Conservation (phyloP, 1,140 invertebrate species). For the Eciton burchellii region DNA sequence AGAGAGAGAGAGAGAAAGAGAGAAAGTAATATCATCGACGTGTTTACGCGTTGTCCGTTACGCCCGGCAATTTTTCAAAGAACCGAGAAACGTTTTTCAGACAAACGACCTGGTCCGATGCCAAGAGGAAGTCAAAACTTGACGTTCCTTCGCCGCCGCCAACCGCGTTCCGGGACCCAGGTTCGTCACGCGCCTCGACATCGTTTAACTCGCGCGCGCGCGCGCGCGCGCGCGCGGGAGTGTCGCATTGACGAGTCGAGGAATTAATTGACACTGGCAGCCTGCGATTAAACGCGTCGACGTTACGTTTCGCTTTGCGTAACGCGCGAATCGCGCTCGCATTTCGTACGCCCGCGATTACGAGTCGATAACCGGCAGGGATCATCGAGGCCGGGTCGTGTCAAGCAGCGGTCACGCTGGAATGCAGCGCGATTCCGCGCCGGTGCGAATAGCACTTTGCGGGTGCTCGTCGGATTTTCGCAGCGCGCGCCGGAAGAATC, state of each 20-base stretch:
- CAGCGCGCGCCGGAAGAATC: constrained; percentile 14
- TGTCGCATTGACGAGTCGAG: constrained; percentile 47
- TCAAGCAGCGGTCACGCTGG: constrained; percentile 7
- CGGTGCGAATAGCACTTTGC: constrained; percentile 2
- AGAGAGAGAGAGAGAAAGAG: too few relatives aligned
- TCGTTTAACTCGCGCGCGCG: constrained; percentile 9
- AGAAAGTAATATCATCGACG: constrained; percentile 35
- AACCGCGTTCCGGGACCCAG: neutral
- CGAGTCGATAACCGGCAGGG: constrained; percentile 31
- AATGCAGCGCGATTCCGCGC: constrained; percentile 16
- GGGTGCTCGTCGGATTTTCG: neutral
- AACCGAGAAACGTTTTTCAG: constrained; percentile 37
- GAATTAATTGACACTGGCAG: constrained; percentile 54
- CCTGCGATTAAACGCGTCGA: constrained; percentile 40
- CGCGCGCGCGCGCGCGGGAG: too few relatives aligned
- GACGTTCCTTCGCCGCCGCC: neutral
- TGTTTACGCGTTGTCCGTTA: constrained; percentile 54
- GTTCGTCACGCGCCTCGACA: constrained; percentile 6
- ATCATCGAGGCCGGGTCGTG: neutral
- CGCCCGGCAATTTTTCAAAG: constrained; percentile 51
- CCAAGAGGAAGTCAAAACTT: constrained; percentile 55
- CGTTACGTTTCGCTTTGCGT: neutral
- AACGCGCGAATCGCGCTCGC: constrained; percentile 30
- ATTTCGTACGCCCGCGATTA: constrained; percentile 12
- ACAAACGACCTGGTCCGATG: constrained; percentile 47